Evolutionary conservation across 2,888 invertebrate species (phyloP).

Genomic region (Polia nebulosa): DNA sequence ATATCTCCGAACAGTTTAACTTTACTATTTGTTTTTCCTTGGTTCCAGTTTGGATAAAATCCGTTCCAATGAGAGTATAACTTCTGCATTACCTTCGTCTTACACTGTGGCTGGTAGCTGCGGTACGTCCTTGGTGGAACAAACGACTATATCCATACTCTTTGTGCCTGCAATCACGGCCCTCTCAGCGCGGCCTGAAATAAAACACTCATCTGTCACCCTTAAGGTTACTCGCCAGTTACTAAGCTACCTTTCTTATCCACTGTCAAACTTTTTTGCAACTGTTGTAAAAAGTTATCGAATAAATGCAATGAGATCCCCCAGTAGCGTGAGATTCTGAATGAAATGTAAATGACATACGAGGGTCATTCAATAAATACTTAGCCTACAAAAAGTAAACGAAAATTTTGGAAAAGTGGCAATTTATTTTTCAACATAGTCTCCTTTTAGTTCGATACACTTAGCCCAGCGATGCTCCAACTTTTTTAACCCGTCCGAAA

Average conservation of each 20-base stretch:
- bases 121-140: conserved; percentile 35
- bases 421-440: too few relatives aligned
- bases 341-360: neutral
- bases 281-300: neutral
- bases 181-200: conserved; percentile 39
- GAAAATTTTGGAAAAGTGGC: too few relatives aligned
- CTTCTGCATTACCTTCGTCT: conserved; percentile 28
- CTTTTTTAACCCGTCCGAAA: too few relatives aligned
- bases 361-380: too few relatives aligned
- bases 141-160: conserved; percentile 42
- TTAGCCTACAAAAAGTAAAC: too few relatives aligned
- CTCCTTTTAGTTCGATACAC: too few relatives aligned
- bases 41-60: neutral
- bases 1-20: neutral
- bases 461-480: too few relatives aligned
- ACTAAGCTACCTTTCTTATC: conserved; percentile 1
- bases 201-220: conserved; percentile 53
- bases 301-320: neutral
- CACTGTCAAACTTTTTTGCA: neutral
- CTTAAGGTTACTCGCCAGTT: conserved; percentile 14
- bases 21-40: neutral
- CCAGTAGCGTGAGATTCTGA: neutral
- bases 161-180: conserved; percentile 52
- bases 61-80: neutral
- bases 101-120: neutral